Evolutionary conservation across 2,888 invertebrate species (phyloP).

Genomic region (Gastrophysa polygoni): DNA sequence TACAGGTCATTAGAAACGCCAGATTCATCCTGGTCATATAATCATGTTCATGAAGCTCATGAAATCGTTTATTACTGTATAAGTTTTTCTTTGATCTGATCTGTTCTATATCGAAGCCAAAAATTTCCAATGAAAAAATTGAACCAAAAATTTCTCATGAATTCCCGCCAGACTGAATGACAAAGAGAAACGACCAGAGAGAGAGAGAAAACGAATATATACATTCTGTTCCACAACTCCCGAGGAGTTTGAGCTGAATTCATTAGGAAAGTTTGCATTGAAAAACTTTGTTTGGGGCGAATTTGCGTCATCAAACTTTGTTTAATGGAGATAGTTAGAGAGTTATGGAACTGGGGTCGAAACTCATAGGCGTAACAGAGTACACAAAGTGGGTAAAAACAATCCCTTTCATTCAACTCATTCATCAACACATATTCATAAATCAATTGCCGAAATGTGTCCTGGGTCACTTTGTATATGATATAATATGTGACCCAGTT

Average conservation of each 20-base stretch:
- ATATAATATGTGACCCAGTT: too few species aligned
- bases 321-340: slow-evolving; percentile 45
- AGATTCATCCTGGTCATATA: too few species aligned
- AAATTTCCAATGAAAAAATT: too few species aligned
- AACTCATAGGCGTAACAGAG: slow-evolving; percentile 4
- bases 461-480: too few species aligned
- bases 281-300: slow-evolving; percentile 37
- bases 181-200: neutral
- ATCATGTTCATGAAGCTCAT: too few species aligned
- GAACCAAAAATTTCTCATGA: too few species aligned
- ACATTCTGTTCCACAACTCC: slow-evolving; percentile 36
- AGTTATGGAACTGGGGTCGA: slow-evolving; percentile 20
- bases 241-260: slow-evolving; percentile 35
- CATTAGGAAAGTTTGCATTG: slow-evolving; percentile 38
- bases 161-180: neutral
- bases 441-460: too few species aligned
- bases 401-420: neutral
- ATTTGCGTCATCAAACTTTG: slow-evolving; percentile 39
- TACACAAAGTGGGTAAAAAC: slow-evolving; percentile 6
- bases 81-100: too few species aligned
- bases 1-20: too few species aligned
- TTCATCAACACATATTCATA: too few species aligned
- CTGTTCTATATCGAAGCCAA: too few species aligned
- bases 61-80: too few species aligned
- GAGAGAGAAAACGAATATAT: slow-evolving; percentile 18